Evolutionary conservation across 2,113 vertebrate genomes (phyloP).

Genomic region (Calidris pygmaea): DNA sequence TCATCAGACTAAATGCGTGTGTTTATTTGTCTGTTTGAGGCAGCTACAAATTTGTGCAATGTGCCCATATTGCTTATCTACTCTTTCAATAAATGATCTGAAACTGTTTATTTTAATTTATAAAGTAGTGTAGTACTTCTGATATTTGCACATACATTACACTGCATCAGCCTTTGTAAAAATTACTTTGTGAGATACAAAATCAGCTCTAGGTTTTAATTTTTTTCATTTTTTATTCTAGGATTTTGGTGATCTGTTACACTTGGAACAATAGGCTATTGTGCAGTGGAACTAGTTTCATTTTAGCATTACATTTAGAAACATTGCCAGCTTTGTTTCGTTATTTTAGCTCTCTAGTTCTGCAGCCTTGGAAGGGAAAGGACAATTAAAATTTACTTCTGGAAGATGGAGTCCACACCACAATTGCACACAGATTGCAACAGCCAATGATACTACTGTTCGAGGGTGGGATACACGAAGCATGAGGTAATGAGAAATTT

Average conservation of each 20-base stretch:
- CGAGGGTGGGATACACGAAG: constrained; percentile 94
- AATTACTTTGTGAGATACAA: not conserved
- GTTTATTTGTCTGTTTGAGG: not conserved
- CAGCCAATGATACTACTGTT: constrained; percentile 90
- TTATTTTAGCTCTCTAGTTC: constrained; percentile 86
- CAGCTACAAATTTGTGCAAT: not conserved
- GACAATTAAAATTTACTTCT: constrained; percentile 92
- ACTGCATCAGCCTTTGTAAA: not conserved
- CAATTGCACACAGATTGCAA: constrained; percentile 94
- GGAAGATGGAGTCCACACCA: constrained; percentile 98
- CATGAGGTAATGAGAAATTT: constrained; percentile 85
- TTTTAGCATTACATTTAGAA: not conserved
- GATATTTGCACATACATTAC: not conserved
- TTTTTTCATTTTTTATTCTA: not conserved
- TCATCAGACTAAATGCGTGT: not conserved
- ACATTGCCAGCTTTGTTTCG: not conserved
- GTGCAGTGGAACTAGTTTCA: not conserved
- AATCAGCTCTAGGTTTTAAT: not conserved
- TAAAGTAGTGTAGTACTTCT: not conserved
- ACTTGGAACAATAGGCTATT: not conserved
- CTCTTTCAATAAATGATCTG: not conserved
- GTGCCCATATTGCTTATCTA: not conserved
- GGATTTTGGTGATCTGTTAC: not conserved
- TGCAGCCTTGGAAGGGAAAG: constrained; percentile 91
- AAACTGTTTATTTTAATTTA: not conserved